Evolutionary conservation across 2,797 vertebrate species (phyloP), one percentile per base, ranked within the genome.

Genomic region (Halcyon chelicuti): DNA sequence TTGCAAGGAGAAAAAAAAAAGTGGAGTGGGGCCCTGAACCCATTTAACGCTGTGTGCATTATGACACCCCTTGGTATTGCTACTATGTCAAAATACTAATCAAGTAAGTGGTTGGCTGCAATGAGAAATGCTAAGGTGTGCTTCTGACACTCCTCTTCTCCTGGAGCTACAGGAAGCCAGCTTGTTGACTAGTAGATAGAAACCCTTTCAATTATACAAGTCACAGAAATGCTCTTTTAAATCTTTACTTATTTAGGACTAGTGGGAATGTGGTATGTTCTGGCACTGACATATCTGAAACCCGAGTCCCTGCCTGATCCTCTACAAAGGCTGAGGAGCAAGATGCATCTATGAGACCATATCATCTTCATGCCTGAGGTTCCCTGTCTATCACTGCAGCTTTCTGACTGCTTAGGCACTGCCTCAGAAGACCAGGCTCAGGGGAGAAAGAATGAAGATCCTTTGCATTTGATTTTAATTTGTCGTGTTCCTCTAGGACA

Each of bases 301-400:
- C 12, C 14, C 2, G 5, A 54, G 68, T 61, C 31, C 71, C 57
- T 62, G 39, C n/a, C 40, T 12, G 60, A 25, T 42, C 31, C 23
- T 58, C 18, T 14, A 0, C 1, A 1, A 86, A n/a, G 47, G 52
- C 29, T 26, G 61, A 39, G 33, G 42, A 76, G 52, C 11, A 47
- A 58, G 35, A 62, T 13, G 14, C 4, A 39, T 21, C 66, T 2
- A 4, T 2, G 51, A 4, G 22, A 35, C 47, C 4, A 0, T 17
- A 42, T 18, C 17, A 42, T 0, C 81, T 35, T 63, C 22, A 2
- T 5, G 42, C 39, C 57, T 21, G 55, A 51, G 52, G 55, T 49
- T 78, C 44, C 46, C 26, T 61, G 33, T 20, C 37, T 54, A 1
- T 14, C 42, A 4, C 57, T 14, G 33, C 49, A 31, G 39, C 57